phyloP scores from a whole-genome alignment of 2,888 invertebrate genomes.

The Oxytorus armatus region DNA sequence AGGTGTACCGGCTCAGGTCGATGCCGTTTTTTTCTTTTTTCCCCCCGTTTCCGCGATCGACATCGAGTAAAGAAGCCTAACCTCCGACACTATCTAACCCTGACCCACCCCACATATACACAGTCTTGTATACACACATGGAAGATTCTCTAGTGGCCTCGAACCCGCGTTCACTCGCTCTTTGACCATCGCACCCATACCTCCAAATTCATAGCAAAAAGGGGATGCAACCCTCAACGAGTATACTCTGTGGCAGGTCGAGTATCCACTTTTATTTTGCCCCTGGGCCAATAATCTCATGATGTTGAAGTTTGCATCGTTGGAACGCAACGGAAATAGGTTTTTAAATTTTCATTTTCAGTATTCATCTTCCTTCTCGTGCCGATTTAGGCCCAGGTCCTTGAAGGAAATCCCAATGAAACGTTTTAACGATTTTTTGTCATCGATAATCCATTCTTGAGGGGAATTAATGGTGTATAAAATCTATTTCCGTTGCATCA shows the following conservation, averaged over 20 bases:
- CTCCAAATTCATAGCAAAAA: slow-evolving; percentile 31
- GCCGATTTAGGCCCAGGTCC: no score
- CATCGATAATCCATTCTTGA: no score
- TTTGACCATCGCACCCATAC: slow-evolving; percentile 15
- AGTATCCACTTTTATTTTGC: background rate
- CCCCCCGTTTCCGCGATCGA: slow-evolving; percentile 16
- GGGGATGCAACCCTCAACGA: slow-evolving; percentile 13
- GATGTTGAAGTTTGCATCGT: no score
- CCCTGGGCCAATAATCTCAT: slow-evolving; percentile 3
- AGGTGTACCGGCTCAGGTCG: slow-evolving; percentile 42
- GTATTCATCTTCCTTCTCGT: no score
- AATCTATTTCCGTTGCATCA: no score
- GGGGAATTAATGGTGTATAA: no score
- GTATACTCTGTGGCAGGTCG: background rate
- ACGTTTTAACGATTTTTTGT: no score
- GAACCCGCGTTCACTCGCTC: slow-evolving; percentile 35
- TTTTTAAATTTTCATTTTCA: no score
- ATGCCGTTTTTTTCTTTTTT: no score
- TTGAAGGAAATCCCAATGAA: no score
- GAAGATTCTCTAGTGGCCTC: slow-evolving; percentile 44
- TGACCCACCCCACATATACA: slow-evolving; percentile 73
- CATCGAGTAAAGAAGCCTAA: slow-evolving; percentile 67
- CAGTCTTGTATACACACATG: slow-evolving; percentile 12
- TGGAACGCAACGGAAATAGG: no score
- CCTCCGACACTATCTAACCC: slow-evolving; percentile 77